These are phyloP conservation scores for Carduelis carduelis DNA, from an alignment of 2,797 vertebrate genomes.

Conservation along the genomic window DNA sequence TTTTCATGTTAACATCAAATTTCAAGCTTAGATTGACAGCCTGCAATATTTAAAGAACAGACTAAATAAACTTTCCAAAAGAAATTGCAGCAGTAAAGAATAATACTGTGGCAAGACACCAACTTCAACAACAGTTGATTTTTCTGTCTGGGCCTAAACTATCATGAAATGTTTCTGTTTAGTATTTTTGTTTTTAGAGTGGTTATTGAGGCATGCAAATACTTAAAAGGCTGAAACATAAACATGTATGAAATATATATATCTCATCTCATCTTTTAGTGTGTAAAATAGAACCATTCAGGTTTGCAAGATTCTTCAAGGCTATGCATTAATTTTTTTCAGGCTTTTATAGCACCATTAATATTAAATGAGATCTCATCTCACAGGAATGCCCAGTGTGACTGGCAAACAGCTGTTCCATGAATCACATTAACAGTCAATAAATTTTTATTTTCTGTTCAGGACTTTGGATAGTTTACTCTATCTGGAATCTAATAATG, in stretches of 20 bases:
- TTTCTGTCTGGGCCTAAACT: constrained; percentile 55
- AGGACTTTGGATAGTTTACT: constrained; percentile 44
- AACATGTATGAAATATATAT: constrained; percentile 24
- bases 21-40: constrained; percentile 58
- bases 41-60: constrained; percentile 54
- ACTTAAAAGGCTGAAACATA: constrained; percentile 30
- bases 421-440: constrained; percentile 67
- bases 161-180: constrained; percentile 53
- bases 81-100: constrained; percentile 60
- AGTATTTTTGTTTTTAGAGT: constrained; percentile 51
- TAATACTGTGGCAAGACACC: constrained; percentile 63
- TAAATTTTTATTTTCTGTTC: constrained; percentile 62
- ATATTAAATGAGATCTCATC: constrained; percentile 67
- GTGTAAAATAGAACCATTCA: constrained; percentile 39
- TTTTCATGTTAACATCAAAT: constrained; percentile 47
- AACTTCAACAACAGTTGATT: constrained; percentile 60
- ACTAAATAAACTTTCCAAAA: constrained; percentile 64
- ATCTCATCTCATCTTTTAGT: constrained; percentile 43
- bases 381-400: constrained; percentile 50
- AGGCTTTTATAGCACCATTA: constrained; percentile 60
- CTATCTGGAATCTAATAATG: constrained; percentile 54
- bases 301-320: constrained; percentile 43
- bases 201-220: constrained; percentile 54
- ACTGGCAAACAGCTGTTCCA: constrained; percentile 63
- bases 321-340: constrained; percentile 34